Base-by-base conservation (phyloP, 35 echinoderm and acorn worm species). In the Stichopus chloronotus region DNA sequence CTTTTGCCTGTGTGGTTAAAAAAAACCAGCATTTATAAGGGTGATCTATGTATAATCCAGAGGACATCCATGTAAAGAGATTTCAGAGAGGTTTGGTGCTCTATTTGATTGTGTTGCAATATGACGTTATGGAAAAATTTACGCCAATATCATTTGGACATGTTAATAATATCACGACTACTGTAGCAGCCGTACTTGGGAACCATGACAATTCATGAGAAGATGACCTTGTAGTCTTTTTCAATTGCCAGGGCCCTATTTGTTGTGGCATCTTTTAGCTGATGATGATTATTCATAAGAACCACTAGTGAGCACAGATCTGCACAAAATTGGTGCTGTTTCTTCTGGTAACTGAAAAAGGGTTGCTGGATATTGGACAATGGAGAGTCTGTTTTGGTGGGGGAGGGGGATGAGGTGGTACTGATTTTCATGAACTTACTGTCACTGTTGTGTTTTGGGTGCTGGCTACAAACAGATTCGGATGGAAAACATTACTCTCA, bases 371-470 rank as follows among this genome's bases (percentile, higher is more conserved):
- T 20, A 12, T 71, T 14, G 1, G 11, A 1, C 65, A 20, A 71
- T 71, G 65, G 65, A 20, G n/a, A 71, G n/a, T 71, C n/a, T 71
- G n/a, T 71, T 71, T 71, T 71, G 65, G 65, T 71, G 11, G n/a
- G n/a, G 65, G n/a, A 20, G 65, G 65, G 19, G 65, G n/a, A 20
- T 14, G 65, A 71, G 65, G 65, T 14, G 65, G 11, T 12, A 71
- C 65, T 71, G 65, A 71, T 71, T 71, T 12, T 71, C 65, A 71
- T 71, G 65, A 71, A 71, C 65, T 71, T 71, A 4, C 65, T 71
- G 65, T 71, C 65, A 71, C 65, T 71, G 65, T 71, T 71, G 65
- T 71, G 65, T 4, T 71, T 71, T 71, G 65, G 65, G 65, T 71
- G 65, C 65, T 71, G 65, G 4, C 65, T 20, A 71, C 65, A 71